Evolutionary conservation across 2,113 vertebrate genomes (phyloP), one percentile per base, ranked within the genome.

Genomic region (Colinus virginianus): DNA sequence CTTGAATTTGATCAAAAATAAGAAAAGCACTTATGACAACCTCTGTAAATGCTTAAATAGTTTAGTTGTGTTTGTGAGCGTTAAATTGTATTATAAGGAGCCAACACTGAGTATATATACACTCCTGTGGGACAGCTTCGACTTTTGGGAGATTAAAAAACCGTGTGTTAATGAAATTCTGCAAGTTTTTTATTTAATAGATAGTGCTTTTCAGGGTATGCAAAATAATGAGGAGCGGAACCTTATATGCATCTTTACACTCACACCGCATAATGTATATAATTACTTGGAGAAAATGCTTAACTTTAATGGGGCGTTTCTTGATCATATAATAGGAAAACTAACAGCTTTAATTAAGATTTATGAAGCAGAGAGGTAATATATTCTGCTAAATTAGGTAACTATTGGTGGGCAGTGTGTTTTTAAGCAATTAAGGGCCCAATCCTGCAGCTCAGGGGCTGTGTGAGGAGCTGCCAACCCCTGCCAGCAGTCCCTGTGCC

Each of bases 71-170:
- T 97, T 98, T 98, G 95, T 95, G 96, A 98, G 97, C 94, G 94
- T 97, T 97, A 99, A 98, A 99, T 99, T 98, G 96, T 98, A 98
- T 99, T 99, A 99, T 98, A 98, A 98, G 98, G 97, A 99, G 98
- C 97, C 97, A 97, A 93, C 92, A 97, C 97, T 97, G 97, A 96
- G 95, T 95, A 84, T 95, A 84, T 95, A 97, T 84, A 43, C 3
- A 92, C 92, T 98, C 98, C 98, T 97, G 85, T 94, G 98, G 98
- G 98, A 97, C 96, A 97, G 92, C 97, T 90, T 96, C 85, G 97
- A 97, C 97, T 98, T 97, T 98, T 96, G 97, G 98, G 97, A 98
- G 96, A 97, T 98, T 96, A 97, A 98, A 98, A 98, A 98, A 97
- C 97, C 96, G 86, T 97, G 96, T 97, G 96, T 98, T 99, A 99